phyloP scores from a whole-genome alignment of 2,888 invertebrate species.

The Drosophila paramelanica region DNA sequence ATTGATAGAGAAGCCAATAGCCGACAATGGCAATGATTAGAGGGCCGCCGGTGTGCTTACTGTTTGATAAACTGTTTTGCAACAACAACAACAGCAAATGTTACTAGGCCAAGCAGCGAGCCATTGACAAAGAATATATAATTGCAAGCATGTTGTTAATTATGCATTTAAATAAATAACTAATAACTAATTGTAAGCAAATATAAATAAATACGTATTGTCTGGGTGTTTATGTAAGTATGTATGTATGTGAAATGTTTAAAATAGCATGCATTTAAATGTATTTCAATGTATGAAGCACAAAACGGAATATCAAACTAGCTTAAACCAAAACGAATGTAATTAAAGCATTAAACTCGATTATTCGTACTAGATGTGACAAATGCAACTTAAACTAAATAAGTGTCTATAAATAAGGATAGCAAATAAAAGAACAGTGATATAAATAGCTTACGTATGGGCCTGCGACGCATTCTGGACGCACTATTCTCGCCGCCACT shows the following conservation, averaged over 20 bases:
- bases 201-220: slow-evolving; percentile 26
- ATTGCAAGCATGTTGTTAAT: slow-evolving; percentile 10
- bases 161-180: slow-evolving; percentile 17
- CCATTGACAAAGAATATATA: slow-evolving; percentile 25
- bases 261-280: slow-evolving; percentile 55
- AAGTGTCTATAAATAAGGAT: slow-evolving; percentile 45
- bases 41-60: slow-evolving; percentile 22
- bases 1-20: slow-evolving; percentile 28
- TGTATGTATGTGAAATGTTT: slow-evolving; percentile 14
- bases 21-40: slow-evolving; percentile 61
- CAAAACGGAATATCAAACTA: slow-evolving; percentile 17
- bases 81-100: slow-evolving; percentile 23
- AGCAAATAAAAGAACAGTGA: slow-evolving; percentile 34
- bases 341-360: slow-evolving; percentile 24
- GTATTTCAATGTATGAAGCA: slow-evolving; percentile 26
- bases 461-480: slow-evolving; percentile 75
- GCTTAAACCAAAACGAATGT: slow-evolving; percentile 19
- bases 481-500: slow-evolving; percentile 70
- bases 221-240: slow-evolving; percentile 12
- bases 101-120: slow-evolving; percentile 41
- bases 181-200: slow-evolving; percentile 15
- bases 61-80: slow-evolving; percentile 39
- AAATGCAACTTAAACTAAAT: slow-evolving; percentile 34
- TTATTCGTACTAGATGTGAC: slow-evolving; percentile 6
- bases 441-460: slow-evolving; percentile 79